Evolutionary conservation across 2,888 invertebrate genomes (phyloP).

Genomic region (Ligdia adustata): DNA sequence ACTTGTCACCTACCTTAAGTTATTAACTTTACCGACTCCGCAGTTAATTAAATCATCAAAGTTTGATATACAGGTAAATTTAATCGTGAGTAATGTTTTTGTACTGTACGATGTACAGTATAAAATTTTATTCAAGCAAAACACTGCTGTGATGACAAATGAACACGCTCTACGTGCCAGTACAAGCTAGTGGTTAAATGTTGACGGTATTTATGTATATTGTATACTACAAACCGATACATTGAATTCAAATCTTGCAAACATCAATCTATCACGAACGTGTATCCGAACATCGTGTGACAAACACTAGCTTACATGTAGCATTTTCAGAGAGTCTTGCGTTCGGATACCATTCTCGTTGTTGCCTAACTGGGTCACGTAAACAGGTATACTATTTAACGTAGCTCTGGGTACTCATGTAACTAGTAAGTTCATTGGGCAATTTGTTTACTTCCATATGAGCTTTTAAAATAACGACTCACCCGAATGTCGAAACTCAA

Average conservation of each 20-base stretch:
- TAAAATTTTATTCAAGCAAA: no score
- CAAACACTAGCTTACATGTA: conserved; percentile 18
- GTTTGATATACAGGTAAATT: no score
- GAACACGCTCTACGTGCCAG: no score
- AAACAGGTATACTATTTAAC: conserved; percentile 51
- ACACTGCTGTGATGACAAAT: no score
- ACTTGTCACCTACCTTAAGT: no score
- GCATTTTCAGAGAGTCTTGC: conserved; percentile 32
- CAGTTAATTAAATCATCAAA: no score
- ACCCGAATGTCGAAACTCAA: background rate
- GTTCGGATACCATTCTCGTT: conserved; percentile 46
- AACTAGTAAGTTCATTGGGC: conserved; percentile 4
- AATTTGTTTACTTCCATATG: conserved; percentile 4
- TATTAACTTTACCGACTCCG: no score
- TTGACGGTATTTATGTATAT: no score
- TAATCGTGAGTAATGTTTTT: no score
- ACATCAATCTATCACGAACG: background rate
- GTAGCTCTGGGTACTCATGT: conserved; percentile 1
- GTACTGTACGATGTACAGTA: no score
- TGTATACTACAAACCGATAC: no score
- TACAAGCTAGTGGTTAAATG: no score
- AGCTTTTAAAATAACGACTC: background rate
- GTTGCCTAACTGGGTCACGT: conserved; percentile 56
- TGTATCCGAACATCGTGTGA: conserved; percentile 10
- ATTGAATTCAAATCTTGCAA: background rate